Evolutionary conservation across 2,113 vertebrate species (phyloP), one percentile per base, ranked within the genome.

Genomic region (Phoenicopterus ruber): DNA sequence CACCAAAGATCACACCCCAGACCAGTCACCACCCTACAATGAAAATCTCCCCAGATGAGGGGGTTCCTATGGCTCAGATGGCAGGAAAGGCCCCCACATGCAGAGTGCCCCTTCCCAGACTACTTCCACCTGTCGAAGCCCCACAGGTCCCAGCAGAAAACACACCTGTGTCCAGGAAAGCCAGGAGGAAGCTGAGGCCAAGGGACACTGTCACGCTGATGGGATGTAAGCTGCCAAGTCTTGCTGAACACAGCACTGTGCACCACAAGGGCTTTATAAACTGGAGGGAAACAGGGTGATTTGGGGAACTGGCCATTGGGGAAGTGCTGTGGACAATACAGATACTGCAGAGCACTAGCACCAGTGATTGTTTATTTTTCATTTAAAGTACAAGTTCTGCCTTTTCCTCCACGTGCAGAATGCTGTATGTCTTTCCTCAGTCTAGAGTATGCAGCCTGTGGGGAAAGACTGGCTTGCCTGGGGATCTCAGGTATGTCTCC

Each of bases 81-180:
- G 25, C 46, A 73, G 22, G 11, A 89, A 79, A 1, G 5, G 9
- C n/a, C 32, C 42, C 55, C 22, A 15, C 0, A 0, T 0, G 1
- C 0, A 0, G 32, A 38, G 3, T 22, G 20, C 5, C 13, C 16
- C 13, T 87, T 84, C 32, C 32, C 46, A 82, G n/a, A 66, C 21
- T 24, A 47, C 29, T 85, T 85, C 32, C 3, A 12, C 3, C 2
- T 34, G 65, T 66, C 8, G 1, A 20, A 69, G 10, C 11, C 44
- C 47, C 0, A 0, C 29, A 74, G 10, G 6, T 62, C 50, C 13
- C 38, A 57, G 8, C 1, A 0, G 18, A 85, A 93, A 76, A 77
- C 87, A 94, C 54, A 97, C 96, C 96, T 42, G 70, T 4, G 6
- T 91, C 81, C 71, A 97, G 61, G 42, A 97, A 85, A 82, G 78